Percentiles rank a stretch among this genome's conserved stretches.
These are phyloP conservation scores for Pammene fasciana DNA, from an alignment of 2,888 invertebrate genomes.

Conservation along the genomic window DNA sequence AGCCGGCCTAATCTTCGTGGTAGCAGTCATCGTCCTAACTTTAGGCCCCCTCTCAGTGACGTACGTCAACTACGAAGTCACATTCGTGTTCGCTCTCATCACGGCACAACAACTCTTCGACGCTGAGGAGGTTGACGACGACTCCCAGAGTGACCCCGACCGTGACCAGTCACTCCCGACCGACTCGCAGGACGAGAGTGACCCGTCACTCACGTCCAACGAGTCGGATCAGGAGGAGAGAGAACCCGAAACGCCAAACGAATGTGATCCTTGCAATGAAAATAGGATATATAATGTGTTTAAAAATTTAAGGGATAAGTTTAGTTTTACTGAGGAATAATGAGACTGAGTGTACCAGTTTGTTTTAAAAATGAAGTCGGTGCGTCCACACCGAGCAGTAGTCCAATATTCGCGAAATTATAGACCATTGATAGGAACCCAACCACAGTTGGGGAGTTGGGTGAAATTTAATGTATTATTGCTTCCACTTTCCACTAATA, in stretches of 20 bases:
- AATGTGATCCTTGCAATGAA: slow-evolving; percentile 69
- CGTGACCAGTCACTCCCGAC: not conserved
- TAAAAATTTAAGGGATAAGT: slow-evolving; percentile 69
- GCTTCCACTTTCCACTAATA: no score
- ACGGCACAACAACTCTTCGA: slow-evolving; percentile 83
- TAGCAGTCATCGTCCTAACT: slow-evolving; percentile 82
- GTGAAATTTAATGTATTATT: no score
- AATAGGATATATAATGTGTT: slow-evolving; percentile 66
- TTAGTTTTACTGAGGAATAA: slow-evolving; percentile 57
- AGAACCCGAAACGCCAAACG: slow-evolving; percentile 42
- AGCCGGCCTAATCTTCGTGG: slow-evolving; percentile 75
- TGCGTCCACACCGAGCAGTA: no score
- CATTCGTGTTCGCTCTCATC: slow-evolving; percentile 80
- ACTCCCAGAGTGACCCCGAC: slow-evolving; percentile 10
- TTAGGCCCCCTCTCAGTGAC: slow-evolving; percentile 85
- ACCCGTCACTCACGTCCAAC: slow-evolving; percentile 3
- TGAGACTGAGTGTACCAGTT: slow-evolving; percentile 24
- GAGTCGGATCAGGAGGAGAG: not conserved
- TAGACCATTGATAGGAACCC: no score
- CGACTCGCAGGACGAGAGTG: not conserved
- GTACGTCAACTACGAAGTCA: slow-evolving; percentile 84
- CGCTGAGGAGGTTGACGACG: slow-evolving; percentile 48
- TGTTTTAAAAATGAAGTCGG: not conserved
- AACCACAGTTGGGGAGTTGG: no score
- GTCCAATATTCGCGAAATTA: no score